A percentile compares a stretch with the other conserved stretches of the same genome.
phyloP scores from a whole-genome alignment of 1,140 invertebrate species.

The Drosophila pallidifrons region DNA sequence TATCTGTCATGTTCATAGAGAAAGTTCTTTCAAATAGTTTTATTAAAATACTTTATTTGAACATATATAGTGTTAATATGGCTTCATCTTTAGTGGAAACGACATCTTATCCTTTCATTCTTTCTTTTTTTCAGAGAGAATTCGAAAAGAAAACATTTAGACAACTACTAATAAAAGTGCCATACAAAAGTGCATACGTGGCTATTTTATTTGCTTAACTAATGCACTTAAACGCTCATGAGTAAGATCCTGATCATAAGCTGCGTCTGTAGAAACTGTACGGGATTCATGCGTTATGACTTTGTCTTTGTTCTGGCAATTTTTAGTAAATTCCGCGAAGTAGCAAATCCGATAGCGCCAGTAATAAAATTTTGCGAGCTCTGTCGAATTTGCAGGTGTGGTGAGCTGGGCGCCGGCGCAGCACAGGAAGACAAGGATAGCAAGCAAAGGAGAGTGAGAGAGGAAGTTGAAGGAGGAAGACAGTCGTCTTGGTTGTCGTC shows the following conservation, averaged over 20 bases:
- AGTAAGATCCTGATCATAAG: neutral
- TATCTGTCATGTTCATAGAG: too few species aligned
- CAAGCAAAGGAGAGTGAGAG: neutral
- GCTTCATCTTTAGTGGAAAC: too few species aligned
- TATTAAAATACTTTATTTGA: too few species aligned
- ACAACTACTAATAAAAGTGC: neutral
- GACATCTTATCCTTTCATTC: too few species aligned
- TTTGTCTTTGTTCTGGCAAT: slow-evolving; percentile 66
- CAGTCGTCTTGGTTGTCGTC: slow-evolving; percentile 9
- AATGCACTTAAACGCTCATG: neutral
- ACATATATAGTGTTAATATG: too few species aligned
- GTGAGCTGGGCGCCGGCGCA: slow-evolving; percentile 17
- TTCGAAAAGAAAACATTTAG: neutral
- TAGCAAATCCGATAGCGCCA: slow-evolving; percentile 77
- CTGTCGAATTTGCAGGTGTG: slow-evolving; percentile 38
- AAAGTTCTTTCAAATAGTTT: too few species aligned
- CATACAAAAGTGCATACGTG: neutral
- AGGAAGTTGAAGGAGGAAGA: neutral
- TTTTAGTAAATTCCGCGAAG: slow-evolving; percentile 69
- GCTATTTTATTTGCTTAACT: neutral
- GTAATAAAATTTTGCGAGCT: slow-evolving; percentile 74
- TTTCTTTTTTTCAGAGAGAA: neutral
- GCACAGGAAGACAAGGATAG: slow-evolving; percentile 8
- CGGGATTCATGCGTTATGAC: slow-evolving; percentile 51
- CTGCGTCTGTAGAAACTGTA: slow-evolving; percentile 33